Conservation (phyloP, 1,140 invertebrate genomes). For the Pseudomyrmex gracilis region DNA sequence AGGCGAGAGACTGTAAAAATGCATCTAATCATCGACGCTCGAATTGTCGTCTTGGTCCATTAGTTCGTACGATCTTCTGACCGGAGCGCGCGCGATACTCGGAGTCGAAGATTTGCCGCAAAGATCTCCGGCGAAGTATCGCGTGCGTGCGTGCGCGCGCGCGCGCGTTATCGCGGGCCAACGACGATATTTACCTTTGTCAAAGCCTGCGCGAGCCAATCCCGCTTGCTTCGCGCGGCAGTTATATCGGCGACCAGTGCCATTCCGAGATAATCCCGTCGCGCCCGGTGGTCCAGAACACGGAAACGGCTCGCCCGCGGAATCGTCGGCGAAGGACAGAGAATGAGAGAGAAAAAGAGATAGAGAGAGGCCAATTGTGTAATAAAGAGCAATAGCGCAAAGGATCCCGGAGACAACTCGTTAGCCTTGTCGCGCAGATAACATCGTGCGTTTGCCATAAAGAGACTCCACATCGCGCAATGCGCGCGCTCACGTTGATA, state of each 20-base stretch:
- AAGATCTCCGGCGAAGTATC: conserved; percentile 29
- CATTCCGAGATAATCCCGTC: conserved; percentile 70
- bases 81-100: not conserved
- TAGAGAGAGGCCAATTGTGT: conserved; percentile 37
- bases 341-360: conserved; percentile 7
- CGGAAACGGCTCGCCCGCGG: conserved; percentile 62
- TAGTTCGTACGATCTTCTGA: conserved; percentile 23
- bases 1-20: conserved; percentile 3
- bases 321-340: conserved; percentile 32
- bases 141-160: not conserved
- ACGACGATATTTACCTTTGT: conserved; percentile 70
- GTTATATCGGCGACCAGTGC: conserved; percentile 62
- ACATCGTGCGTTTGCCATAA: conserved; percentile 39
- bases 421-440: conserved; percentile 59
- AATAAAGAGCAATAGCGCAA: conserved; percentile 72
- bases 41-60: conserved; percentile 32
- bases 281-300: conserved; percentile 71
- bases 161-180: conserved; percentile 50
- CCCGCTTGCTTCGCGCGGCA: conserved; percentile 18
- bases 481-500: too few relatives aligned
- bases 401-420: conserved; percentile 73
- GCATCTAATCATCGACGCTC: conserved; percentile 35
- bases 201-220: conserved; percentile 62
- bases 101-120: conserved; percentile 5
- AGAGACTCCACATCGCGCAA: not conserved